Percentiles rank a stretch among this genome's conserved stretches.
phyloP scores from a whole-genome alignment of 2,888 invertebrate species.

The Protophormia terraenovae region DNA sequence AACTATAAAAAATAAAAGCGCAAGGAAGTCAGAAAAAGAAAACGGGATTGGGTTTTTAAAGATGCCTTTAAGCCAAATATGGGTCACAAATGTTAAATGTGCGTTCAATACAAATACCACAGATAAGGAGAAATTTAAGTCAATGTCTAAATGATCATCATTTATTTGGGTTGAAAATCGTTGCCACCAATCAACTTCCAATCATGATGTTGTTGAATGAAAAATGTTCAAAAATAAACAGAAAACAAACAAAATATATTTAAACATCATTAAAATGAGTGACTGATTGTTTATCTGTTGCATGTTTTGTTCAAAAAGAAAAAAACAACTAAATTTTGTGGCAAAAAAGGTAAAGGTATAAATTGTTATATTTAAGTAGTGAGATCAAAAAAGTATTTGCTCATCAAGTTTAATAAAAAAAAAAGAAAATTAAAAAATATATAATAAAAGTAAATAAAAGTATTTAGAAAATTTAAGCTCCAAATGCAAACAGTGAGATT shows the following conservation, averaged over 20 bases:
- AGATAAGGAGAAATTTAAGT: slow-evolving; percentile 45
- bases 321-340: background rate
- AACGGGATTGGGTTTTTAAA: slow-evolving; percentile 1
- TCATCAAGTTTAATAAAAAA: too few species aligned
- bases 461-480: too few species aligned
- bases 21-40: background rate
- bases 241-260: background rate
- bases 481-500: too few species aligned
- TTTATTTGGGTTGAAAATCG: too few species aligned
- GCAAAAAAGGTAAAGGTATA: too few species aligned
- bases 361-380: too few species aligned
- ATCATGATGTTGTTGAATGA: background rate
- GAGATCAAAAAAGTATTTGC: too few species aligned
- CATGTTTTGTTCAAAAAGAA: too few species aligned
- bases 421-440: too few species aligned
- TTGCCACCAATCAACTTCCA: slow-evolving; percentile 23
- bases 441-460: too few species aligned
- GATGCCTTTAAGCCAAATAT: slow-evolving; percentile 47
- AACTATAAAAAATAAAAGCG: background rate
- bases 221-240: background rate
- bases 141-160: slow-evolving; percentile 34
- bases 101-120: slow-evolving; percentile 35
- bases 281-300: background rate
- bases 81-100: slow-evolving; percentile 61
- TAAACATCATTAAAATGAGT: slow-evolving; percentile 4